Evolutionary conservation across 2,888 invertebrate species (phyloP).

Genomic region (Lycaena phlaeas): DNA sequence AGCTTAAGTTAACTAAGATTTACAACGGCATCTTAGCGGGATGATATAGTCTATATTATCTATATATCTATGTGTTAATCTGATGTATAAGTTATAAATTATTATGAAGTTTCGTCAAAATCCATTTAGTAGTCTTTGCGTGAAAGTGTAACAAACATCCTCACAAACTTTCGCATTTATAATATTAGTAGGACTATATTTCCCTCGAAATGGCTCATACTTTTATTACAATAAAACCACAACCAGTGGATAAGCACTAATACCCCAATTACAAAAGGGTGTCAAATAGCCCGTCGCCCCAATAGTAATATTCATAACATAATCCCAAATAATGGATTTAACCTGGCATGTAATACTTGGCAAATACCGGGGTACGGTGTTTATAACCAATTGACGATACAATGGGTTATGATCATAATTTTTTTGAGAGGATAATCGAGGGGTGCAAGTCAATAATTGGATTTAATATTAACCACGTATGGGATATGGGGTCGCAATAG

Average conservation of each 20-base stretch:
- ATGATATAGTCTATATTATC: too few relatives aligned
- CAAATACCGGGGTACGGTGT: constrained; percentile 55
- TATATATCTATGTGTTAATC: too few relatives aligned
- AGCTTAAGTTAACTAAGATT: too few relatives aligned
- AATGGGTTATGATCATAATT: constrained; percentile 59
- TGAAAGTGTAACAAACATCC: too few relatives aligned
- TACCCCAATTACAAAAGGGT: constrained; percentile 26
- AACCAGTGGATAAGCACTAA: constrained; percentile 4
- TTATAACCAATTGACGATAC: constrained; percentile 58
- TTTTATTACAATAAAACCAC: constrained; percentile 1
- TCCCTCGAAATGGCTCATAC: too few relatives aligned
- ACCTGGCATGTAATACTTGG: constrained; percentile 68
- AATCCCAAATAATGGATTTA: constrained; percentile 70
- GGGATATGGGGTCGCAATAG: too few relatives aligned
- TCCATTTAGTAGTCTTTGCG: too few relatives aligned
- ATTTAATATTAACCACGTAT: constrained; percentile 74
- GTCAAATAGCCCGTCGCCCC: constrained; percentile 67
- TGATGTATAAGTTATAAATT: too few relatives aligned
- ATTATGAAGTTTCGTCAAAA: too few relatives aligned
- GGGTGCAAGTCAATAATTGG: constrained; percentile 62
- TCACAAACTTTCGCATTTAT: too few relatives aligned
- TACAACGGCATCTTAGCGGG: too few relatives aligned
- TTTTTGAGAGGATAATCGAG: constrained; percentile 57
- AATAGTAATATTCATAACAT: constrained; percentile 69
- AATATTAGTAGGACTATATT: too few relatives aligned